Base-by-base conservation (phyloP, 2,888 invertebrate species). In the Andrena camellia region DNA sequence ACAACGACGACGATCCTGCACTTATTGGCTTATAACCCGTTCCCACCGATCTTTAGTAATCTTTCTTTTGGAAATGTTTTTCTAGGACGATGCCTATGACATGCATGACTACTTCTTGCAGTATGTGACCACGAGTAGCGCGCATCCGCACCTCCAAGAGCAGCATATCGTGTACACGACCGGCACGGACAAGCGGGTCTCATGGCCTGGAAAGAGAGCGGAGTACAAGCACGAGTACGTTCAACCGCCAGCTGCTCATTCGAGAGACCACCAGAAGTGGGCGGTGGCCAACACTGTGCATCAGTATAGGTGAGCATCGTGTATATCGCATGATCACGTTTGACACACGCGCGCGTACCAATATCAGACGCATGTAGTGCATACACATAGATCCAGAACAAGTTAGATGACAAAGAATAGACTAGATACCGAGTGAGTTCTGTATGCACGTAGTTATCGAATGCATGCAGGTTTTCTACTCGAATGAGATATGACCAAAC, bases 171-270 rank as follows among this genome's bases (percentile, higher is more conserved):
- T 95, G 23, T 95, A 95, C 79, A 94, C 94, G 48, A 94, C 94
- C n/a, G 93, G 94, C 62, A 94, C 94, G 68, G 96, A 96, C 84
- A 96, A 96, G 89, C 94, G 96, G 59, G 95, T 95, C 20, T 95
- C 95, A 17, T 96, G 96, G 95, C 95, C 95, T 60, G 92, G 90
- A 35, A 94, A 94, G 86, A 88, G 94, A 60, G 88, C 95, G 20
- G 95, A 95, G 85, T 94, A 94, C 70, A 95, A 95, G 89, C 95
- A 95, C 90, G 96, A 95, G 81, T 95, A 95, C 88, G 94, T 95
- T 57, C 95, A 96, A 89, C 96, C 96, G 73, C 96, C 95, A 64
- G 95, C 94, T 84, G 96, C 96, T 79, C 96, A 95, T 88, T 94
- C 95, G 10, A 94, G 95, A 78, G 94, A 95, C 73, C 95, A 95